Evolutionary conservation across 2,113 vertebrate species (phyloP).

Genomic region (Gulo gulo): DNA sequence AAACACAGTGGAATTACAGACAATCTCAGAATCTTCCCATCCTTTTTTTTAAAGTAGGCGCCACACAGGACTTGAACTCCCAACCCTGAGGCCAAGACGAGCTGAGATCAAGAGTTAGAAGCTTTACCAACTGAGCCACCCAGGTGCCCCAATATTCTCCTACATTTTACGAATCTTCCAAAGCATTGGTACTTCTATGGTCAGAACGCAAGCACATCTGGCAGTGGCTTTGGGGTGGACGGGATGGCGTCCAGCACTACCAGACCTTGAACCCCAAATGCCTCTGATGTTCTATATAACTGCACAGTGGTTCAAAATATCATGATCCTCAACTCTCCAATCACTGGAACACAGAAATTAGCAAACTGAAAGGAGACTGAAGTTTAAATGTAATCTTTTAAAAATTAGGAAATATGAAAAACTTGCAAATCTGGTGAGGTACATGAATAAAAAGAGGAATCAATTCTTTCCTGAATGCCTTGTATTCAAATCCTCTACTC

Average conservation of each 20-base stretch:
- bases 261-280: neutral
- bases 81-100: neutral
- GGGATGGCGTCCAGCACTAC: neutral
- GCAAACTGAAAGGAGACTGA: neutral
- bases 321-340: neutral
- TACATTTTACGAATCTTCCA: neutral
- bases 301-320: neutral
- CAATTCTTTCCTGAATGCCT: neutral
- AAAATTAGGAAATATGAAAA: neutral
- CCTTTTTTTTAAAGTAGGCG: neutral
- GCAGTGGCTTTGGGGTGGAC: neutral
- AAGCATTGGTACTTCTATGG: neutral
- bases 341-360: neutral
- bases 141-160: neutral
- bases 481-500: neutral
- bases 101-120: neutral
- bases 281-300: neutral
- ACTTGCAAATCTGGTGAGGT: neutral
- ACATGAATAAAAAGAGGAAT: neutral
- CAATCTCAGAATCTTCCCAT: neutral
- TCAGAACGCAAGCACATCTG: neutral
- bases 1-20: neutral
- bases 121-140: neutral
- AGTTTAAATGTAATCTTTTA: neutral
- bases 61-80: neutral